Evolutionary conservation across 2,888 invertebrate genomes (phyloP).

Genomic region (Lamellibrachia satsuma): DNA sequence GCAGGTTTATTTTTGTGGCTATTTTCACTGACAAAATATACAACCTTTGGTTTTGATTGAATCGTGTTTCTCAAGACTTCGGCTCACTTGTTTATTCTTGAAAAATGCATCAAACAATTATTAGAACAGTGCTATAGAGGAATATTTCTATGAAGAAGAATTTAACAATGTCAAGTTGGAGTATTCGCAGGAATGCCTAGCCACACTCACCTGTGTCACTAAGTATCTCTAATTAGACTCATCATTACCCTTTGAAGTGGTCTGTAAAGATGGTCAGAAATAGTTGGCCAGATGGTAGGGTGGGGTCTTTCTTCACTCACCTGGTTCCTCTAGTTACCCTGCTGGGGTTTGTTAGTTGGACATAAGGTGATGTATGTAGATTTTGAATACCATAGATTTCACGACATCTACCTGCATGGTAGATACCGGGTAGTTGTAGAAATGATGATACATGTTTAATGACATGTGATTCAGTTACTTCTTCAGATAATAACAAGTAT

Average conservation of each 20-base stretch:
- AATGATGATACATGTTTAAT: neutral
- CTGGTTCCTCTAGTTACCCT: neutral
- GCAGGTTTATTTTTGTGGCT: too few relatives aligned
- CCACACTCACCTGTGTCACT: neutral
- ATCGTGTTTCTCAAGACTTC: neutral
- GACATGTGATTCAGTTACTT: neutral
- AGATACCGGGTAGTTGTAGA: neutral
- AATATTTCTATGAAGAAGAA: neutral
- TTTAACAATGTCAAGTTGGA: neutral
- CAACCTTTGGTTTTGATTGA: neutral
- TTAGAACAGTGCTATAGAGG: neutral
- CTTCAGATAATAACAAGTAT: neutral
- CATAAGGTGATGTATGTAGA: neutral
- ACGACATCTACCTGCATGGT: neutral
- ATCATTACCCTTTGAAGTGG: slow-evolving; percentile 4
- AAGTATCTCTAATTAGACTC: slow-evolving; percentile 4
- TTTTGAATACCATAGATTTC: neutral
- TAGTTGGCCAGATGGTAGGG: neutral
- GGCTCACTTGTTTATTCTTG: neutral
- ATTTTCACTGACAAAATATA: neutral
- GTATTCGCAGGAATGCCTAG: neutral
- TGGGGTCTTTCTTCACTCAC: neutral
- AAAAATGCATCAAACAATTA: neutral
- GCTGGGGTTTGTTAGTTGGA: neutral
- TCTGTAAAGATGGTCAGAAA: neutral